Conservation (phyloP, 2,113 vertebrate species). For the Malurus melanocephalus region DNA sequence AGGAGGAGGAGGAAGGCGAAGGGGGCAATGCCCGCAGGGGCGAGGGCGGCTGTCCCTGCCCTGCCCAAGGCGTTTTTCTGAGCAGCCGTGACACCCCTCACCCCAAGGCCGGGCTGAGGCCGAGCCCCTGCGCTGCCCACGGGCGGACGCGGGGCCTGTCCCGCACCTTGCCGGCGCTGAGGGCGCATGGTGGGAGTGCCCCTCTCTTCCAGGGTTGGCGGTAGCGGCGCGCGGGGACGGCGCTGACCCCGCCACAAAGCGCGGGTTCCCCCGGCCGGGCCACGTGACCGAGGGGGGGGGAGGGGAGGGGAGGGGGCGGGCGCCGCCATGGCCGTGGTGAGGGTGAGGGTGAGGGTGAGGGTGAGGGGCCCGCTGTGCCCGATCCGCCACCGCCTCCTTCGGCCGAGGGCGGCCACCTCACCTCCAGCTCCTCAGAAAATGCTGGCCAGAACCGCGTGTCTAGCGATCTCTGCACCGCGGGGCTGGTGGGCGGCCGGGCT, state of each 20-base stretch:
- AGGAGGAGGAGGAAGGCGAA: no score
- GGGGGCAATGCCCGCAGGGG: no score
- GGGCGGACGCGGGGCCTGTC: background rate
- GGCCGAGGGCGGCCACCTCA: background rate
- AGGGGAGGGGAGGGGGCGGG: background rate
- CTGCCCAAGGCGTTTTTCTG: background rate
- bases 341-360: no score
- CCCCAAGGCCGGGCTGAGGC: background rate
- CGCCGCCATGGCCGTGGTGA: background rate
- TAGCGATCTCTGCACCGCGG: background rate
- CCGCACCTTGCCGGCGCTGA: rapidly evolving
- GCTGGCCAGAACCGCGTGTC: background rate
- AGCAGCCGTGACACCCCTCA: rapidly evolving
- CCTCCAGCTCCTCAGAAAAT: rapidly evolving
- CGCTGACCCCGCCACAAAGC: constrained; percentile 89
- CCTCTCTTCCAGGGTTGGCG: constrained; percentile 71
- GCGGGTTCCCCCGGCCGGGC: constrained; percentile 79
- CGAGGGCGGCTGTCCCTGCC: background rate
- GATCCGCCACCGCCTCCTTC: background rate
- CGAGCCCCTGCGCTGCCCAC: rapidly evolving
- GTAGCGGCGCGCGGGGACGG: constrained; percentile 73
- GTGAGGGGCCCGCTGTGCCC: no score
- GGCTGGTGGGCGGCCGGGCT: background rate
- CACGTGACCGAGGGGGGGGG: background rate
- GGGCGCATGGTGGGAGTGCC: background rate